Percentiles rank a stretch among this genome's conserved stretches.
Conservation (phyloP, 1,140 invertebrate species). For the Trichogramma pretiosum region DNA sequence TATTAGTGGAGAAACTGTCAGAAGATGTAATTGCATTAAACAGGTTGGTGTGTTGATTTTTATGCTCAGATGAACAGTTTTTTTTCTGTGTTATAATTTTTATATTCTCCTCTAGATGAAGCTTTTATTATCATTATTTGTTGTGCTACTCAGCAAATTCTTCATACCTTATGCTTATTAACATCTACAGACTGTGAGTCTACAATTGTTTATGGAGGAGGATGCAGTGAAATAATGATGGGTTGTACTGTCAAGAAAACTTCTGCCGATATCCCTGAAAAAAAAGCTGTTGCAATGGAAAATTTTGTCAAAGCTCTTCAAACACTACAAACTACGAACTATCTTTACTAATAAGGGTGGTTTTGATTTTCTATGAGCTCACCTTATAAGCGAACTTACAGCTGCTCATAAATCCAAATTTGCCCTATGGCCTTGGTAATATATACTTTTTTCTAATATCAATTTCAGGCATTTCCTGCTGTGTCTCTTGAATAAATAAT, state of each 20-base stretch:
- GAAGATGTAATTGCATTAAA: conserved; percentile 91
- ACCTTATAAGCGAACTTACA: conserved; percentile 81
- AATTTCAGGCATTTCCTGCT: background rate
- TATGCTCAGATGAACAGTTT: background rate
- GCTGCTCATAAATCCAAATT: conserved; percentile 72
- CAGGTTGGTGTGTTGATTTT: conserved; percentile 50
- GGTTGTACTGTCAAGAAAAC: conserved; percentile 77
- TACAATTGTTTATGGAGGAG: conserved; percentile 85
- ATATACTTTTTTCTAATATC: background rate
- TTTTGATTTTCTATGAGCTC: conserved; percentile 94
- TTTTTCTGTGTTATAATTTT: conserved; percentile 6
- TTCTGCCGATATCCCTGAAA: conserved; percentile 86
- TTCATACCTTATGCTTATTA: conserved; percentile 96
- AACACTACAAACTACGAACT: conserved; percentile 83
- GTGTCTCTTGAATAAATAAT: background rate
- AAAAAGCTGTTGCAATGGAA: conserved; percentile 96
- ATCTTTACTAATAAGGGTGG: conserved; percentile 98
- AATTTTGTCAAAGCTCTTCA: conserved; percentile 82
- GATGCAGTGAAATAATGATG: conserved; percentile 94
- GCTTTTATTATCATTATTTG: conserved; percentile 95
- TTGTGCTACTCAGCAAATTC: conserved; percentile 98
- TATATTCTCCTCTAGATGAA: conserved; percentile 65
- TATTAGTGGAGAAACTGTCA: conserved; percentile 96
- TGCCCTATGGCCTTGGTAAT: conserved; percentile 73
- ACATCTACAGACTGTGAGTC: conserved; percentile 91